phyloP scores from a whole-genome alignment of 2,888 invertebrate species.

The Drosophila robusta region DNA sequence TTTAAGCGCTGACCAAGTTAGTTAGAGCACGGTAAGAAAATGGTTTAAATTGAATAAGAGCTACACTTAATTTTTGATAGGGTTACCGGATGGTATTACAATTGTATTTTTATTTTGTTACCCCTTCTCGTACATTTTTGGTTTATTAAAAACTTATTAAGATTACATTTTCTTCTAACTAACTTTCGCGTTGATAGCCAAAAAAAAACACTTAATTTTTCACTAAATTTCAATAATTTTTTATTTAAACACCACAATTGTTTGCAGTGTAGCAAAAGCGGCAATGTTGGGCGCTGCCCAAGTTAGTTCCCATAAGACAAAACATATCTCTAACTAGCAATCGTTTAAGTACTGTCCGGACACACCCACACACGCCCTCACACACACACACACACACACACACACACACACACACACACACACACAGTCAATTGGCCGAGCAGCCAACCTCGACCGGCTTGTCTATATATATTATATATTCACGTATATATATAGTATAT shows the following conservation, averaged over 20 bases:
- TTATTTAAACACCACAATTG: not conserved
- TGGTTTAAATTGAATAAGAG: not conserved
- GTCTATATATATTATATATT: slow-evolving; percentile 9
- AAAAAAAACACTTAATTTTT: too few relatives aligned
- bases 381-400: slow-evolving; percentile 7
- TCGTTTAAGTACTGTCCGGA: slow-evolving; percentile 62
- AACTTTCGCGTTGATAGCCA: too few relatives aligned
- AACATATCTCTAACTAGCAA: slow-evolving; percentile 57
- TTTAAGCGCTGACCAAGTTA: slow-evolving; percentile 2
- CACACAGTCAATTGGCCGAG: slow-evolving; percentile 6
- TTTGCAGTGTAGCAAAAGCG: not conserved
- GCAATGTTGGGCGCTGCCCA: slow-evolving; percentile 6
- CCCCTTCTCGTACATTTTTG: too few relatives aligned
- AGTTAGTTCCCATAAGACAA: slow-evolving; percentile 40
- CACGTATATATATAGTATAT: slow-evolving; percentile 16
- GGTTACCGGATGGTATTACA: not conserved
- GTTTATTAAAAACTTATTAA: too few relatives aligned
- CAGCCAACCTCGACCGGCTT: slow-evolving; percentile 27
- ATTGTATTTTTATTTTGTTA: too few relatives aligned
- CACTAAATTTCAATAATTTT: too few relatives aligned
- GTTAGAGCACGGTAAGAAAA: slow-evolving; percentile 1
- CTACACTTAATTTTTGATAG: too few relatives aligned
- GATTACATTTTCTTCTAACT: too few relatives aligned
- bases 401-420: slow-evolving; percentile 8
- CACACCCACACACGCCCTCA: slow-evolving; percentile 58